Evolutionary conservation across 2,888 invertebrate genomes (phyloP).

Genomic region (Tinea pellionella): DNA sequence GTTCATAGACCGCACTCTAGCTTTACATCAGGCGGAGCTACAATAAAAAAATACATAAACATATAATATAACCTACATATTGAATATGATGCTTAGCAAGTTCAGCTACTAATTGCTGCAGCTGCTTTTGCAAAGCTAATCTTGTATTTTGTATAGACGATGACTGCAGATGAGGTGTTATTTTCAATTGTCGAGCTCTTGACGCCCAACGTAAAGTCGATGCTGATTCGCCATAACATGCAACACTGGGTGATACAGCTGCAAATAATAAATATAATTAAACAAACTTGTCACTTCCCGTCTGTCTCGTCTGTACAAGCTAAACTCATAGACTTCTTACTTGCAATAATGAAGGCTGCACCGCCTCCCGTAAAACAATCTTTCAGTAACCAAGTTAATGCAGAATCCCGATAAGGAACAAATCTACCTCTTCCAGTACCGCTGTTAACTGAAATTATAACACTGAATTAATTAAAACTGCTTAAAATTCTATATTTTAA

Average conservation of each 20-base stretch:
- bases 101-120: slow-evolving; percentile 38
- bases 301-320: too few species aligned
- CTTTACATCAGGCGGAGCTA: too few species aligned
- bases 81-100: slow-evolving; percentile 42
- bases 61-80: slow-evolving; percentile 36
- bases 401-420: slow-evolving; percentile 83
- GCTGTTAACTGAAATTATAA: slow-evolving; percentile 32
- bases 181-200: slow-evolving; percentile 75
- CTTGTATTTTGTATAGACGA: slow-evolving; percentile 23
- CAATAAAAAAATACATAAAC: slow-evolving; percentile 20
- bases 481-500: too few species aligned
- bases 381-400: slow-evolving; percentile 84
- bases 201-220: slow-evolving; percentile 86
- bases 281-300: too few species aligned
- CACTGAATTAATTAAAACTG: too few species aligned
- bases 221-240: slow-evolving; percentile 82
- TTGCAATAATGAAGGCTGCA: slow-evolving; percentile 82
- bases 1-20: too few species aligned
- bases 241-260: slow-evolving; percentile 83
- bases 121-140: slow-evolving; percentile 51
- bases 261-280: slow-evolving; percentile 26
- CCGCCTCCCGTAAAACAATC: slow-evolving; percentile 85
- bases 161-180: slow-evolving; percentile 21
- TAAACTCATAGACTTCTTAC: slow-evolving; percentile 46
- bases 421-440: slow-evolving; percentile 58